A percentile compares a stretch with the other conserved stretches of the same genome.
Conservation (phyloP, 2,113 vertebrate genomes). For the Ciconia maguari region DNA sequence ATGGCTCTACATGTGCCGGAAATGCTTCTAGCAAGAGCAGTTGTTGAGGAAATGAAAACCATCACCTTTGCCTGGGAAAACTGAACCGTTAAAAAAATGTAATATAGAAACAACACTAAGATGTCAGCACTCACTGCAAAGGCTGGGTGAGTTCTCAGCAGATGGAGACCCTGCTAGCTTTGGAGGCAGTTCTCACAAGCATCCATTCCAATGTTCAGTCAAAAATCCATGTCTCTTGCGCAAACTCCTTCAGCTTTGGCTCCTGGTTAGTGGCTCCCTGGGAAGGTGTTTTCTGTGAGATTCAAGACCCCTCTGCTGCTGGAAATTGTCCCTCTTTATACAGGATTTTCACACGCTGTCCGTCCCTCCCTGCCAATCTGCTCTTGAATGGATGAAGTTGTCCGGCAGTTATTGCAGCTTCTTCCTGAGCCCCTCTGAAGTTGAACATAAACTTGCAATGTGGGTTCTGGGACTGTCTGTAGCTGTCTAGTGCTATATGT, state of each 20-base stretch:
- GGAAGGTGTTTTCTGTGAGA: not conserved
- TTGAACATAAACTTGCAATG: fast-evolving
- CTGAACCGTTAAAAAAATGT: not conserved
- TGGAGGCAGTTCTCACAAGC: not conserved
- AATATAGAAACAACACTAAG: not conserved
- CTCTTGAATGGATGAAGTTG: not conserved
- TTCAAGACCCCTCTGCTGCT: not conserved
- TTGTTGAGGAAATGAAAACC: not conserved
- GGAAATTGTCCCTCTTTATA: not conserved
- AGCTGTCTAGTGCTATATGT: not conserved
- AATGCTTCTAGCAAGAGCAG: not conserved
- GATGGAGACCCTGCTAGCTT: not conserved
- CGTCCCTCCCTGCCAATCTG: not conserved
- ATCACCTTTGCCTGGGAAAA: not conserved
- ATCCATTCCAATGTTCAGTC: not conserved
- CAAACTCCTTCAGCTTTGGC: not conserved
- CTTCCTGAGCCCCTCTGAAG: not conserved
- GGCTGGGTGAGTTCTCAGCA: not conserved
- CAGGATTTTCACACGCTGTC: fast-evolving
- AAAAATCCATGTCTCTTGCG: not conserved
- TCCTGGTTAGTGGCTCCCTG: not conserved
- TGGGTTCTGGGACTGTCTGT: not conserved
- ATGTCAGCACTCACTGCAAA: not conserved
- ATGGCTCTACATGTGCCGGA: fast-evolving
- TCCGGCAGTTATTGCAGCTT: not conserved